phyloP scores from a whole-genome alignment of 2,888 invertebrate genomes.

The Allacma fusca region DNA sequence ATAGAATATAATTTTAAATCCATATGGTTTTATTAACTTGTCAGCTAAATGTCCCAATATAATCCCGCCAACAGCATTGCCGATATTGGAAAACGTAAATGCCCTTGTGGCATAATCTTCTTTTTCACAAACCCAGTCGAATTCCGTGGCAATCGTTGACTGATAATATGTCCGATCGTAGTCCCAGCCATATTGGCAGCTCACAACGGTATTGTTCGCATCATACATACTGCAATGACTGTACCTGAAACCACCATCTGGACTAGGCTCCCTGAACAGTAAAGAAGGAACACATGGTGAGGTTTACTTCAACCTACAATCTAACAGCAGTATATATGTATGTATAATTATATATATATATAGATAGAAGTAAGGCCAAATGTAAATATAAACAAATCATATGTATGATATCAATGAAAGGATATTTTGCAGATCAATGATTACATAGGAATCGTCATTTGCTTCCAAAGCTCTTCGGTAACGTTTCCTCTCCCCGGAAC shows the following conservation, averaged over 20 bases:
- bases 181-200: slow-evolving; percentile 68
- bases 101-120: slow-evolving; percentile 67
- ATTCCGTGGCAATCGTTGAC: slow-evolving; percentile 67
- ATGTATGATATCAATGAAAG: too few relatives aligned
- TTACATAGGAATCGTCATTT: slow-evolving; percentile 68
- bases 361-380: too few relatives aligned
- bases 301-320: too few relatives aligned
- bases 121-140: slow-evolving; percentile 70
- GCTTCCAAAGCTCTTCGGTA: slow-evolving; percentile 67
- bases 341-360: too few relatives aligned
- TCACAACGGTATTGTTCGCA: slow-evolving; percentile 18
- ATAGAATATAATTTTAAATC: too few relatives aligned
- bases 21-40: slow-evolving; percentile 64
- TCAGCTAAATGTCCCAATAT: slow-evolving; percentile 70
- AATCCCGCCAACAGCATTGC: slow-evolving; percentile 69
- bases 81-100: slow-evolving; percentile 67
- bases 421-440: slow-evolving; percentile 47
- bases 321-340: too few relatives aligned
- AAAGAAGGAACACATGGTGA: too few relatives aligned
- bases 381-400: too few relatives aligned
- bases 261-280: slow-evolving; percentile 3
- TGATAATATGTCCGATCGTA: slow-evolving; percentile 69
- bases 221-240: slow-evolving; percentile 40
- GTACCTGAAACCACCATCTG: slow-evolving; percentile 11
- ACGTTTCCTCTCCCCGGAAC: slow-evolving; percentile 68